These are phyloP conservation scores for Uropsilus gracilis DNA, from an alignment of 2,113 vertebrate species.

Conservation along the genomic window DNA sequence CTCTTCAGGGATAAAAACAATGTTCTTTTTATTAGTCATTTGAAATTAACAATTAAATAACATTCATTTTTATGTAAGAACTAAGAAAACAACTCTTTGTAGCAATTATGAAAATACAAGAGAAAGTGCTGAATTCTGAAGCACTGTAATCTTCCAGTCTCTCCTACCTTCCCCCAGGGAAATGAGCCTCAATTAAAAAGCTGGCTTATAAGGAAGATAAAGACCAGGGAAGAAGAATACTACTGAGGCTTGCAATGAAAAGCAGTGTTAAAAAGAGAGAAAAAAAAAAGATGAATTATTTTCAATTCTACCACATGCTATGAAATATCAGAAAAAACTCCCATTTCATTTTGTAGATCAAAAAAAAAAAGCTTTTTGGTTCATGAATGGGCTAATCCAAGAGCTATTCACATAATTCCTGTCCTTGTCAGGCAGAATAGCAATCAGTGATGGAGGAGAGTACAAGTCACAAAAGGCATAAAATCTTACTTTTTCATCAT, in stretches of 20 bases:
- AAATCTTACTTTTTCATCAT: slow-evolving; percentile 96
- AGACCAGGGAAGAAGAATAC: slow-evolving; percentile 34
- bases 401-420: slow-evolving; percentile 48
- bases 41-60: slow-evolving; percentile 54
- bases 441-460: slow-evolving; percentile 36
- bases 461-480: not conserved
- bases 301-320: slow-evolving; percentile 43
- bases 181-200: slow-evolving; percentile 41
- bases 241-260: slow-evolving; percentile 27
- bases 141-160: not conserved
- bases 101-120: slow-evolving; percentile 43
- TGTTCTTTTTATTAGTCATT: slow-evolving; percentile 48
- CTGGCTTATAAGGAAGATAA: slow-evolving; percentile 47
- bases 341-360: slow-evolving; percentile 17
- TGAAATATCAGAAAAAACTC: slow-evolving; percentile 20
- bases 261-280: slow-evolving; percentile 31
- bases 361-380: slow-evolving; percentile 53
- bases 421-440: slow-evolving; percentile 30
- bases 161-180: not conserved
- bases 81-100: slow-evolving; percentile 53
- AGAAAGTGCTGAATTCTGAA: slow-evolving; percentile 50
- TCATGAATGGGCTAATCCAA: slow-evolving; percentile 58
- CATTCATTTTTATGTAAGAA: slow-evolving; percentile 58
- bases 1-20: slow-evolving; percentile 39
- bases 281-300: slow-evolving; percentile 57